These are phyloP conservation scores for Brevipalpus yothersi DNA, from an alignment of 1,140 invertebrate species.

Conservation along the genomic window DNA sequence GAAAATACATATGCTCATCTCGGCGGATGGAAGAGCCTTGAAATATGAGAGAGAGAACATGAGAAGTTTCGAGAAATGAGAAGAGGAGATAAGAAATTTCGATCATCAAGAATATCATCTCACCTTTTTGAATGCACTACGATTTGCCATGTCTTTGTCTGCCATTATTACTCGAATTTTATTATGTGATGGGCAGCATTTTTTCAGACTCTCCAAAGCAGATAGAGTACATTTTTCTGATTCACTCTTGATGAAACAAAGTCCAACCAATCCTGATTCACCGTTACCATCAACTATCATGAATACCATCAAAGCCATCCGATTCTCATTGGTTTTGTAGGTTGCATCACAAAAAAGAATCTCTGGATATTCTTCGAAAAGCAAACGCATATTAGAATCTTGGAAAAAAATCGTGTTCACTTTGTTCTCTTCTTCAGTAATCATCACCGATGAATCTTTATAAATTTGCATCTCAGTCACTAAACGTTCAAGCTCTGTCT, in stretches of 20 bases:
- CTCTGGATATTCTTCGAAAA: conserved; percentile 1
- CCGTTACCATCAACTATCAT: not conserved
- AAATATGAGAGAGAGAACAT: not conserved
- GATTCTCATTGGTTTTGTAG: not conserved
- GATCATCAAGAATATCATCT: too few species aligned
- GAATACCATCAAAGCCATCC: too few species aligned
- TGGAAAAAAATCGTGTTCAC: not conserved
- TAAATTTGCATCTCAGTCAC: not conserved
- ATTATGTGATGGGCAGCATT: not conserved
- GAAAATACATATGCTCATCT: not conserved
- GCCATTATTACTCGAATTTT: not conserved
- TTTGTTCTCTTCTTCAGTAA: not conserved
- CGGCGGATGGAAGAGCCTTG: not conserved
- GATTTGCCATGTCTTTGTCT: not conserved
- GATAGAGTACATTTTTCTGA: not conserved
- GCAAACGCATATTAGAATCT: not conserved
- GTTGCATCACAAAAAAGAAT: conserved; percentile 1
- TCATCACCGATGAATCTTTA: not conserved
- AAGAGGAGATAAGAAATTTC: too few species aligned
- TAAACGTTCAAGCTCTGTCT: not conserved
- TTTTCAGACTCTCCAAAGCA: not conserved
- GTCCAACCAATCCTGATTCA: not conserved
- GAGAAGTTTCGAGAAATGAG: too few species aligned
- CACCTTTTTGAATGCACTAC: not conserved
- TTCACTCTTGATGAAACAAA: not conserved